Conservation (phyloP, 2,113 vertebrate species). For the Regulus satrapa region DNA sequence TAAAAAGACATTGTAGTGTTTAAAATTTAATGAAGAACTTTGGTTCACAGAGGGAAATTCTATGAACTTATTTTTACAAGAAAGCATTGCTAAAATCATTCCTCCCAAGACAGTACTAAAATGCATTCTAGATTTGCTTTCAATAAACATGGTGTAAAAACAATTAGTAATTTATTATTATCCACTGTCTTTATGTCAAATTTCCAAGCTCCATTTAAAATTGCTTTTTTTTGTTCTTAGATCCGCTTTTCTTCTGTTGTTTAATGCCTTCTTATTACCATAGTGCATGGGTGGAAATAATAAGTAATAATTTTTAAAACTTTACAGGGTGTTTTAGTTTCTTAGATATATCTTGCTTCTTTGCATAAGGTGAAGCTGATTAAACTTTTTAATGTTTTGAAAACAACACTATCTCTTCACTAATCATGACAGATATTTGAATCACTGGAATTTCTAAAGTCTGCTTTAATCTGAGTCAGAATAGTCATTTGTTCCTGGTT, state of each 20-base stretch:
- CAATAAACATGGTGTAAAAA: background rate
- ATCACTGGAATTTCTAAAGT: background rate
- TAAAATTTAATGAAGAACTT: slow-evolving; percentile 34
- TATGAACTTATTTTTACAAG: slow-evolving; percentile 43
- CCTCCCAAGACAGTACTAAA: slow-evolving; percentile 33
- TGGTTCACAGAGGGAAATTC: background rate
- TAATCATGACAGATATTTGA: background rate
- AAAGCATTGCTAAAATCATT: slow-evolving; percentile 35
- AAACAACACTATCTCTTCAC: background rate
- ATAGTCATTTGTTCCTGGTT: background rate
- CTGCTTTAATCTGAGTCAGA: background rate
- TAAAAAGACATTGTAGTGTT: background rate
- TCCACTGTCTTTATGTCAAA: background rate
- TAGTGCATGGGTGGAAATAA: background rate
- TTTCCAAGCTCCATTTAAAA: background rate
- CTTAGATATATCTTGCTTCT: background rate
- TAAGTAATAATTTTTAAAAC: background rate
- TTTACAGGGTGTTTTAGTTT: background rate
- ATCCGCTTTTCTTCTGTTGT: background rate
- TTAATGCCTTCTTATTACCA: background rate
- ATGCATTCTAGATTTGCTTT: slow-evolving; percentile 33
- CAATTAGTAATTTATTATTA: slow-evolving; percentile 36
- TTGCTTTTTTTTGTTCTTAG: background rate
- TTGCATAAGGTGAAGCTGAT: background rate
- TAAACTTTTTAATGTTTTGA: background rate